Percentiles rank a stretch among this genome's conserved stretches.
Evolutionary conservation across 2,888 invertebrate genomes (phyloP).

Genomic region (Lasioglossum zephyrum): DNA sequence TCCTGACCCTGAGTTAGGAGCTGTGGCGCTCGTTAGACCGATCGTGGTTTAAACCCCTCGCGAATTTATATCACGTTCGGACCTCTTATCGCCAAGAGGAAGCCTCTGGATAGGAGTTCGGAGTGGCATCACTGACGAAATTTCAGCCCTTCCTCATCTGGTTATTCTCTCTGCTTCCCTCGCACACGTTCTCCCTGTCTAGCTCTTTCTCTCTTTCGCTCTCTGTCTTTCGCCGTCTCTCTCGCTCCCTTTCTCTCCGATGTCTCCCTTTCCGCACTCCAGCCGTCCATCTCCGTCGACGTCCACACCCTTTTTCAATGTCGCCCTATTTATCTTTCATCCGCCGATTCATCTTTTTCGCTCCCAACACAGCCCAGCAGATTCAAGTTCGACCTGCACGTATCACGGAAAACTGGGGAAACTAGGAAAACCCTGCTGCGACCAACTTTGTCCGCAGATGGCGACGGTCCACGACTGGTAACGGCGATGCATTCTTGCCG

Average conservation of each 20-base stretch:
- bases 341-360: conserved; percentile 8
- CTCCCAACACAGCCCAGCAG: not conserved
- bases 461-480: not conserved
- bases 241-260: not conserved
- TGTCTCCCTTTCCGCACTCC: not conserved
- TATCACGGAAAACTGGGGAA: not conserved
- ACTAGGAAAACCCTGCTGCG: not conserved
- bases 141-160: conserved; percentile 36
- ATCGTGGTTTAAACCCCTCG: conserved; percentile 75
- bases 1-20: conserved; percentile 71
- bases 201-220: not conserved
- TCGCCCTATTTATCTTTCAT: conserved; percentile 14
- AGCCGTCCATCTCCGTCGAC: not conserved
- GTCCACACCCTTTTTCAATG: conserved; percentile 1
- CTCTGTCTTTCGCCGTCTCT: not conserved
- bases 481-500: not conserved
- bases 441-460: not conserved
- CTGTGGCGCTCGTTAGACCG: conserved; percentile 75
- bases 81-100: conserved; percentile 65
- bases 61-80: conserved; percentile 75
- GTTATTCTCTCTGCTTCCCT: not conserved
- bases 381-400: not conserved
- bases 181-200: not conserved
- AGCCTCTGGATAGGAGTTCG: conserved; percentile 44
- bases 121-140: conserved; percentile 45